Conservation (phyloP, 1,140 invertebrate genomes). For the Cepaea nemoralis region DNA sequence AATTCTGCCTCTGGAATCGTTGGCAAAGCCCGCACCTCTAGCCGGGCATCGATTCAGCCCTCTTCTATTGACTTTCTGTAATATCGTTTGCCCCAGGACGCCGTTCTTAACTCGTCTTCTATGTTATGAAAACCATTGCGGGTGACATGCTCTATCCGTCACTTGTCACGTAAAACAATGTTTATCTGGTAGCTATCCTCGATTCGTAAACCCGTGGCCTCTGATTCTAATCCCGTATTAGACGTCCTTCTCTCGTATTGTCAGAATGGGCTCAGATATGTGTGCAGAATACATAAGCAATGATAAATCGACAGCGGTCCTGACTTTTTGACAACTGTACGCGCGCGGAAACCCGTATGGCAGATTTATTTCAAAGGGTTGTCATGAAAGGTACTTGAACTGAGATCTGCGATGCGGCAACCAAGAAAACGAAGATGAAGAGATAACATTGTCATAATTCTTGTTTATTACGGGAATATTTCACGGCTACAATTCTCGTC, state of each 20-base stretch:
- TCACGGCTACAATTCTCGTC: no score
- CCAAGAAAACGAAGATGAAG: no score
- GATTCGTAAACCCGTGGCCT: neutral
- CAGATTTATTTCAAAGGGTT: neutral
- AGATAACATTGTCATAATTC: no score
- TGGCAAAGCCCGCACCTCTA: slow-evolving; percentile 1
- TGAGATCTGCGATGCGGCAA: no score
- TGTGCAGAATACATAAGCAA: neutral
- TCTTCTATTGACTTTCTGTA: slow-evolving; percentile 6
- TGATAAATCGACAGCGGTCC: neutral
- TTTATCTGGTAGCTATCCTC: neutral
- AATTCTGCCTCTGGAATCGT: slow-evolving; percentile 4
- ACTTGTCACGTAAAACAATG: slow-evolving; percentile 15
- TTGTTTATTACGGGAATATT: no score
- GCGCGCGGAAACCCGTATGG: neutral
- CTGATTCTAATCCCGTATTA: neutral
- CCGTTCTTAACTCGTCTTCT: neutral
- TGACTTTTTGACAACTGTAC: slow-evolving; percentile 16
- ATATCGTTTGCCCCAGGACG: slow-evolving; percentile 9
- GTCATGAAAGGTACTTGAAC: neutral
- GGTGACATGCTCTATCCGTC: neutral
- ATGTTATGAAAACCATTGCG: slow-evolving; percentile 7
- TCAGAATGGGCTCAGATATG: neutral
- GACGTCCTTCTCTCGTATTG: neutral
- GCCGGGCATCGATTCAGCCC: neutral